Evolutionary conservation across 2,888 invertebrate genomes (phyloP).

Genomic region (Spodoptera littoralis): DNA sequence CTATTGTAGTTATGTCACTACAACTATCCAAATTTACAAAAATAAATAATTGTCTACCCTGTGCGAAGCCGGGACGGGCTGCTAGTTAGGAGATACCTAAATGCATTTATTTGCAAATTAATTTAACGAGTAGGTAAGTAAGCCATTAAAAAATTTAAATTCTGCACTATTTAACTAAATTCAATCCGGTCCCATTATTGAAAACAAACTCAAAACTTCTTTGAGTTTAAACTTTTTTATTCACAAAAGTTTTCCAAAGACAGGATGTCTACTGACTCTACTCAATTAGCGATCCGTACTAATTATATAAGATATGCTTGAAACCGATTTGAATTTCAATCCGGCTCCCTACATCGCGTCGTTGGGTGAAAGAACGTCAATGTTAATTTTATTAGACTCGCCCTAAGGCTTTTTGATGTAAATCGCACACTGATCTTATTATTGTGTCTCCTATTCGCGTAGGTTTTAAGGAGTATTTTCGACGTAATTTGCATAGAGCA

Average conservation of each 20-base stretch:
- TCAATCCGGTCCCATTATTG: conserved; percentile 38
- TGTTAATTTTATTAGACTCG: conserved; percentile 82
- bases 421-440: conserved; percentile 67
- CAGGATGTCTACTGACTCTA: conserved; percentile 67
- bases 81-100: no score
- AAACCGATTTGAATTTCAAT: conserved; percentile 87
- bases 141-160: no score
- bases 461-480: conserved; percentile 5
- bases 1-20: no score
- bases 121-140: no score
- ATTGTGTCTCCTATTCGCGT: conserved; percentile 33
- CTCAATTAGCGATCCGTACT: conserved; percentile 82
- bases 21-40: no score
- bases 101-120: no score
- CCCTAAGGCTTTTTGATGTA: conserved; percentile 78
- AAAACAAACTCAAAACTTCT: conserved; percentile 31
- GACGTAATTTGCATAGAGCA: conserved; percentile 6
- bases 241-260: conserved; percentile 62
- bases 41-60: no score
- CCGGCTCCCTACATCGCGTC: conserved; percentile 68
- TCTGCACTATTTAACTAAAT: no score
- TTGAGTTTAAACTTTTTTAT: conserved; percentile 45
- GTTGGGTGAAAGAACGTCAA: conserved; percentile 74
- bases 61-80: no score
- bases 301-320: conserved; percentile 83